A percentile compares a stretch with the other conserved stretches of the same genome.
These are phyloP conservation scores for Palythoa grandiflora DNA, from an alignment of 92 coral and sea anemone genomes.

Conservation along the genomic window DNA sequence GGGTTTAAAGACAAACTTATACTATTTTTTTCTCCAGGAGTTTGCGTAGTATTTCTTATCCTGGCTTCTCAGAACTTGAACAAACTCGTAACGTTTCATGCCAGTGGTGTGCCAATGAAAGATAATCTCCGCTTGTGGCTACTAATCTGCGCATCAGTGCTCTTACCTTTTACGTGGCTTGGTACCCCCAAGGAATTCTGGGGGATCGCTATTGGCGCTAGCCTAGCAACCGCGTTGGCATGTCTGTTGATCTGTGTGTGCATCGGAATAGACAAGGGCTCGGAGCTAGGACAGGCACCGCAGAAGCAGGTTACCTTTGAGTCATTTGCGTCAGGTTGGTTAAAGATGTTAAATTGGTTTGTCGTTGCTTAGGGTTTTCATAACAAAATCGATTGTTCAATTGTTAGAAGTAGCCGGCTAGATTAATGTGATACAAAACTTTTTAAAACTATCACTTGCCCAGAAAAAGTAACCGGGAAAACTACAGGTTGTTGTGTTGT, in stretches of 20 bases:
- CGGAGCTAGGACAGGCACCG: slow-evolving; percentile 62
- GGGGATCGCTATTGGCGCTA: slow-evolving; percentile 94
- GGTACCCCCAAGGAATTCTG: slow-evolving; percentile 98
- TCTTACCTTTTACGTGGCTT: slow-evolving; percentile 90
- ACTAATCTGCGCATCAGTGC: slow-evolving; percentile 76
- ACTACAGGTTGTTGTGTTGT: too few species aligned
- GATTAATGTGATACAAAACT: too few species aligned
- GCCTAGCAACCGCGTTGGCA: slow-evolving; percentile 86
- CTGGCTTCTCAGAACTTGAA: slow-evolving; percentile 88
- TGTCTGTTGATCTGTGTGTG: slow-evolving; percentile 82
- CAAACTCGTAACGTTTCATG: slow-evolving; percentile 71
- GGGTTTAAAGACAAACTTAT: background rate
- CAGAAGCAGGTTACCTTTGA: slow-evolving; percentile 63
- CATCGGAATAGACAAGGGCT: slow-evolving; percentile 78
- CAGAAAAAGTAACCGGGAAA: too few species aligned
- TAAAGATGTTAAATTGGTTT: background rate
- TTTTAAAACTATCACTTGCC: too few species aligned
- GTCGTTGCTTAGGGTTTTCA: background rate
- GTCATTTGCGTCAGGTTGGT: slow-evolving; percentile 89
- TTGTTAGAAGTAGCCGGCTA: too few species aligned
- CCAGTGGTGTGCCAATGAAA: slow-evolving; percentile 46
- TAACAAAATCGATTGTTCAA: too few species aligned
- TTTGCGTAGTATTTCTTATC: slow-evolving; percentile 85
- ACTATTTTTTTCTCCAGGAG: slow-evolving; percentile 67
- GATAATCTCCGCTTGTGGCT: slow-evolving; percentile 88